These are phyloP conservation scores for Anoplophora glabripennis DNA, from an alignment of 1,140 invertebrate genomes.

Conservation along the genomic window DNA sequence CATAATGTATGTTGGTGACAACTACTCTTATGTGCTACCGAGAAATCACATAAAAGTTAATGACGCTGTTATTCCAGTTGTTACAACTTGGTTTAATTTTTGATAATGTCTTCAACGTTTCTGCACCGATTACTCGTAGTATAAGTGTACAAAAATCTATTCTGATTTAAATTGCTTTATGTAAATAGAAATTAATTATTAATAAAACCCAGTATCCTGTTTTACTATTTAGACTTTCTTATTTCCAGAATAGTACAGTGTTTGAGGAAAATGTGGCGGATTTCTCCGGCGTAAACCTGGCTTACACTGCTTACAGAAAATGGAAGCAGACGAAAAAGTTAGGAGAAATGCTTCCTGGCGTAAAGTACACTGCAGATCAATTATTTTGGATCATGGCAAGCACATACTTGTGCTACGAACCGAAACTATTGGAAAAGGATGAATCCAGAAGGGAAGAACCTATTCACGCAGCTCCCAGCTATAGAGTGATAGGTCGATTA, in stretches of 20 bases:
- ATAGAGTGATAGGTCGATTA: slow-evolving; percentile 60
- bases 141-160: too few species aligned
- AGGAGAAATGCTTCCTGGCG: slow-evolving; percentile 55
- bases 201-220: too few species aligned
- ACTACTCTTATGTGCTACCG: too few species aligned
- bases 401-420: slow-evolving; percentile 32
- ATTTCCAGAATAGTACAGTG: slow-evolving; percentile 77
- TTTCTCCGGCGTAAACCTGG: slow-evolving; percentile 76
- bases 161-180: too few species aligned
- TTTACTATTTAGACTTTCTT: slow-evolving; percentile 7
- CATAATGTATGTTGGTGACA: too few species aligned
- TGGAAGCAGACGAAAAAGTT: slow-evolving; percentile 63
- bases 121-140: too few species aligned
- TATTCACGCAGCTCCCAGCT: neutral
- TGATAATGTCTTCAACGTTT: too few species aligned
- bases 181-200: slow-evolving; percentile 2
- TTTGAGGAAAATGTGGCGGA: slow-evolving; percentile 91
- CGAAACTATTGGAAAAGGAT: slow-evolving; percentile 18
- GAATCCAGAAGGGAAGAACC: neutral
- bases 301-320: slow-evolving; percentile 74
- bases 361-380: slow-evolving; percentile 56
- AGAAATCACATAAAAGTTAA: too few species aligned
- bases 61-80: too few species aligned
- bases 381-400: slow-evolving; percentile 58
- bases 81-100: too few species aligned